These are phyloP conservation scores for Pyrrhosoma nymphula DNA, from an alignment of 2,888 invertebrate genomes.

Conservation along the genomic window DNA sequence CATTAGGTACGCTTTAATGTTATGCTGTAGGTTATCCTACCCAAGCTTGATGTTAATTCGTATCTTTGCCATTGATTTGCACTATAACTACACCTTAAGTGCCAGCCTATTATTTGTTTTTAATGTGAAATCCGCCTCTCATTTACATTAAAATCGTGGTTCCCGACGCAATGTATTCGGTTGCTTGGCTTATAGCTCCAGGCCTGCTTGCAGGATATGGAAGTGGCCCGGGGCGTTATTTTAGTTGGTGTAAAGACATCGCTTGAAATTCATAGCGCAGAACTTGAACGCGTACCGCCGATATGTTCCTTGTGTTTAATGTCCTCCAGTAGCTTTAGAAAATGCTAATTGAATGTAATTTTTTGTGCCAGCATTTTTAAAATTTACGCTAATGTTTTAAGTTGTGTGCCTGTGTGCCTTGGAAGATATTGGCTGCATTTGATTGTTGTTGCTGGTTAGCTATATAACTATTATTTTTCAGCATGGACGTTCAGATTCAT, in stretches of 20 bases:
- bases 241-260: background rate
- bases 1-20: background rate
- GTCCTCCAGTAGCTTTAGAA: background rate
- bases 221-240: conserved; percentile 10
- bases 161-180: no score
- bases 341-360: conserved; percentile 13
- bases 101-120: background rate
- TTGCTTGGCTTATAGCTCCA: conserved; percentile 9
- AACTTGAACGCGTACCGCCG: background rate
- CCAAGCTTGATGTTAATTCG: background rate
- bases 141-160: background rate
- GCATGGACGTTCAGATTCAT: conserved; percentile 98
- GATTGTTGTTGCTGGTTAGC: conserved; percentile 63
- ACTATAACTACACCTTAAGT: background rate
- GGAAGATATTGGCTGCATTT: conserved; percentile 14
- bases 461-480: conserved; percentile 79
- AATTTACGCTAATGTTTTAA: background rate
- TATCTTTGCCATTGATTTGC: background rate
- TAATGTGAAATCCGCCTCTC: background rate
- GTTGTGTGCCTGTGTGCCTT: conserved; percentile 17
- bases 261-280: conserved; percentile 1
- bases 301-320: background rate
- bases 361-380: background rate
- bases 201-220: background rate
- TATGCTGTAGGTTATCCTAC: background rate